Conservation (phyloP, 2,113 vertebrate species). For the Platysteira castanea region DNA sequence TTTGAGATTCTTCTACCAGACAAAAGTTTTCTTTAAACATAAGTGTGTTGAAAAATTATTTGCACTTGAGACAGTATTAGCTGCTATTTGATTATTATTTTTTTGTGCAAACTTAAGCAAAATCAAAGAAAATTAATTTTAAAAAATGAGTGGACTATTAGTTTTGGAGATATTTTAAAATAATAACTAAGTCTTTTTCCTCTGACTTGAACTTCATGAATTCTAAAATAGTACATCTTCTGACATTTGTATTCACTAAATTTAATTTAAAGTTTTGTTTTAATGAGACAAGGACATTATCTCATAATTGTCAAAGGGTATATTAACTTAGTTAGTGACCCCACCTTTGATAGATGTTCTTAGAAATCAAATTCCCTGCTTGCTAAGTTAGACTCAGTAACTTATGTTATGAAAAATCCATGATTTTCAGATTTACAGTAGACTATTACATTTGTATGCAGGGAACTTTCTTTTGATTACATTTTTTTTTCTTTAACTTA, state of each 20-base stretch:
- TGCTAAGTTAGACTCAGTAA: neutral
- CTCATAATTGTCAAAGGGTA: neutral
- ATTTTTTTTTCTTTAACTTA: neutral
- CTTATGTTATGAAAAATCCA: neutral
- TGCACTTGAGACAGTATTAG: neutral
- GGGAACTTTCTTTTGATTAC: neutral
- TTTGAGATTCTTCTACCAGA: neutral
- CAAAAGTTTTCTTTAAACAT: neutral
- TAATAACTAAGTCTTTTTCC: neutral
- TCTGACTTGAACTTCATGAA: neutral
- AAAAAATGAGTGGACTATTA: neutral
- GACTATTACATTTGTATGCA: neutral
- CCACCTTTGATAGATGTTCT: neutral
- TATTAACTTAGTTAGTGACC: conserved; percentile 25
- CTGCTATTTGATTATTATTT: neutral
- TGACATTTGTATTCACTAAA: neutral
- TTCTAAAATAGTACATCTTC: neutral
- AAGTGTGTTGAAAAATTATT: neutral
- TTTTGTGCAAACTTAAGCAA: neutral
- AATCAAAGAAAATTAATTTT: neutral
- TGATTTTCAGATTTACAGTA: neutral
- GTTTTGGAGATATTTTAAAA: neutral
- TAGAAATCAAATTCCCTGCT: neutral
- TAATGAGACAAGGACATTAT: neutral
- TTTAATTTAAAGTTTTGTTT: neutral